Conservation (phyloP, 2,797 vertebrate species). For the Acridotheres tristis region DNA sequence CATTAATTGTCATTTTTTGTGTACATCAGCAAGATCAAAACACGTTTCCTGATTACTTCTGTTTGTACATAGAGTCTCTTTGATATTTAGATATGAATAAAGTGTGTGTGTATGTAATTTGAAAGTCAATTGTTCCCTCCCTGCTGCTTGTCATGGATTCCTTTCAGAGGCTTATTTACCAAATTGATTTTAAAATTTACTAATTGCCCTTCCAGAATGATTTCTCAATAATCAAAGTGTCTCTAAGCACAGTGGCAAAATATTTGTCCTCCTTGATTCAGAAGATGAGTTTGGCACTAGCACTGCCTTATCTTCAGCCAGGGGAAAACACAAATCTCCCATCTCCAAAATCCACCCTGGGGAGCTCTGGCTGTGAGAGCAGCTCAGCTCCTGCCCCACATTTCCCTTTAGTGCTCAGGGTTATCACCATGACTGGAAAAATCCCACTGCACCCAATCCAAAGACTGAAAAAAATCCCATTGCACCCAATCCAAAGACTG, state of each 20-base stretch:
- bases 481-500: too few relatives aligned
- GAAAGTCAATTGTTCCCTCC: conserved; percentile 52
- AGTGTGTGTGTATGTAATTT: conserved; percentile 27
- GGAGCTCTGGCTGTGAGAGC: not conserved
- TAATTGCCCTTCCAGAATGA: conserved; percentile 43
- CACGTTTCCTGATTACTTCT: conserved; percentile 42
- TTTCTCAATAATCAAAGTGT: conserved; percentile 47
- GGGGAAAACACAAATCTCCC: not conserved
- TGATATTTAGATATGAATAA: conserved; percentile 58
- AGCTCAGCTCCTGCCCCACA: not conserved
- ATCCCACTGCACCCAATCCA: not conserved
- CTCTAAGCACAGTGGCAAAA: conserved; percentile 10
- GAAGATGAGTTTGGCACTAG: fast-evolving
- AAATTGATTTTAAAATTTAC: conserved; percentile 53
- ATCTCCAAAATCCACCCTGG: not conserved
- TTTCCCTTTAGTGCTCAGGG: not conserved
- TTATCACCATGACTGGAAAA: fast-evolving
- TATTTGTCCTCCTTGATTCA: not conserved
- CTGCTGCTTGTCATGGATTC: conserved; percentile 37
- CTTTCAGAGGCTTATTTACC: conserved; percentile 45
- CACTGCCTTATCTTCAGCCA: fast-evolving
- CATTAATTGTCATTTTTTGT: conserved; percentile 66
- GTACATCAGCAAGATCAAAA: conserved; percentile 67
- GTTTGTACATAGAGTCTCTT: conserved; percentile 42
- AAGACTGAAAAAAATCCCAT: fast-evolving